These are phyloP conservation scores for Acanthosoma haemorrhoidale DNA, from an alignment of 2,888 invertebrate species.

Conservation along the genomic window DNA sequence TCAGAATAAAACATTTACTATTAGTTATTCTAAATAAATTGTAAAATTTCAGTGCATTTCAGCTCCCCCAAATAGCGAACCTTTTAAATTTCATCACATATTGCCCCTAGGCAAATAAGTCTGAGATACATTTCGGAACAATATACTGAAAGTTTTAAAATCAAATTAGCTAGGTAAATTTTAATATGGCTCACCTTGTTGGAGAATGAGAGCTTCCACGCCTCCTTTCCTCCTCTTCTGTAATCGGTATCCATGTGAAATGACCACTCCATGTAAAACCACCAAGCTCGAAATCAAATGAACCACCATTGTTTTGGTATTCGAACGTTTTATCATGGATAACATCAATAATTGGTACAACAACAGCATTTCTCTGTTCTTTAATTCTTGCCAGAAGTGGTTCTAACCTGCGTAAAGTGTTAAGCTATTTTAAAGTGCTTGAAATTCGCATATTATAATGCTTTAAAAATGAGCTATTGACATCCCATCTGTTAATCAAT, in stretches of 20 bases:
- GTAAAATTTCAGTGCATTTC: too few relatives aligned
- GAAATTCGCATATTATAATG: too few relatives aligned
- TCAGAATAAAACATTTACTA: too few relatives aligned
- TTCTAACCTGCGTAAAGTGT: conserved; percentile 58
- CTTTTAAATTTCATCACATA: too few relatives aligned
- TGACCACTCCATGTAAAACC: conserved; percentile 86
- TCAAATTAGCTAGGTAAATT: neutral
- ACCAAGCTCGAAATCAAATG: conserved; percentile 55
- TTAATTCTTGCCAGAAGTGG: conserved; percentile 82
- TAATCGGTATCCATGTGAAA: conserved; percentile 85
- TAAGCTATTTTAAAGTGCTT: too few relatives aligned
- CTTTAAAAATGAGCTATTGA: too few relatives aligned
- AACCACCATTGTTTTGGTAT: conserved; percentile 56
- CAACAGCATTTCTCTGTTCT: conserved; percentile 69
- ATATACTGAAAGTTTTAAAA: neutral
- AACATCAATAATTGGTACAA: conserved; percentile 93
- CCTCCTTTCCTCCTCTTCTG: conserved; percentile 57
- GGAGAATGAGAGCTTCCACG: conserved; percentile 58
- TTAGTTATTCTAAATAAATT: too few relatives aligned
- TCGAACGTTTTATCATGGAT: conserved; percentile 76
- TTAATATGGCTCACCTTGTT: conserved; percentile 52
- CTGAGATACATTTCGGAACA: neutral
- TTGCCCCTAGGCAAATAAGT: too few relatives aligned
- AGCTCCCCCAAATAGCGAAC: too few relatives aligned
- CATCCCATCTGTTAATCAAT: too few relatives aligned